Conservation (phyloP, 1,140 invertebrate species). For the Euura saliciscinereae region DNA sequence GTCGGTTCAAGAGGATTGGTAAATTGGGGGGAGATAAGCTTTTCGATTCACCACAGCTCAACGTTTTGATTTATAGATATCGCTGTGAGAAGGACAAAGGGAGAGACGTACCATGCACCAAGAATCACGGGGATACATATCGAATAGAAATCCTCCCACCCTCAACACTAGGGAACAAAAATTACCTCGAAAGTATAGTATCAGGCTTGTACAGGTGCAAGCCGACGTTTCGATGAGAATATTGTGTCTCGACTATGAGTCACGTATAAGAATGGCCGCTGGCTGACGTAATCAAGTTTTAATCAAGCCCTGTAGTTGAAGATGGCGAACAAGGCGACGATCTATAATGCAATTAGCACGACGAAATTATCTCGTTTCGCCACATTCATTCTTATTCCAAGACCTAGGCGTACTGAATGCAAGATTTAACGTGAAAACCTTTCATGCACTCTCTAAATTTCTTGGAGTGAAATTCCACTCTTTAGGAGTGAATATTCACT, state of each 20-base stretch:
- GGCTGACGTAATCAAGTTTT: not conserved
- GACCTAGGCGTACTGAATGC: too few relatives aligned
- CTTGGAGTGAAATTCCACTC: too few relatives aligned
- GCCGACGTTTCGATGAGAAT: not conserved
- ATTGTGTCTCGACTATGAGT: not conserved
- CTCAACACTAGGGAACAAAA: not conserved
- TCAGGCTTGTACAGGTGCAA: not conserved
- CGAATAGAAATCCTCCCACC: not conserved
- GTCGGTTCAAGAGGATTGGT: not conserved
- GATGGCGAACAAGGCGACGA: not conserved
- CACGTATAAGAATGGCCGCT: not conserved
- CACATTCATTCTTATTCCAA: too few relatives aligned
- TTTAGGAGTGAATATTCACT: too few relatives aligned
- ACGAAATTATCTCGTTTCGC: not conserved
- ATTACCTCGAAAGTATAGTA: too few relatives aligned
- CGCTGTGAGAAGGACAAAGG: not conserved
- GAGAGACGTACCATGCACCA: not conserved
- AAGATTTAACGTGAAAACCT: too few relatives aligned
- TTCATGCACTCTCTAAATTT: too few relatives aligned
- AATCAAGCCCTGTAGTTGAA: not conserved
- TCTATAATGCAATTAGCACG: conserved; percentile 1
- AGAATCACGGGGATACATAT: not conserved
- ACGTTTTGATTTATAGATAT: conserved; percentile 6
- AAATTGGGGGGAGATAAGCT: conserved; percentile 3
- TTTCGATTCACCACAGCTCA: not conserved